Percentiles rank a stretch among this genome's conserved stretches.
phyloP scores from a whole-genome alignment of 2,888 invertebrate genomes.

The Julus scandinavius region DNA sequence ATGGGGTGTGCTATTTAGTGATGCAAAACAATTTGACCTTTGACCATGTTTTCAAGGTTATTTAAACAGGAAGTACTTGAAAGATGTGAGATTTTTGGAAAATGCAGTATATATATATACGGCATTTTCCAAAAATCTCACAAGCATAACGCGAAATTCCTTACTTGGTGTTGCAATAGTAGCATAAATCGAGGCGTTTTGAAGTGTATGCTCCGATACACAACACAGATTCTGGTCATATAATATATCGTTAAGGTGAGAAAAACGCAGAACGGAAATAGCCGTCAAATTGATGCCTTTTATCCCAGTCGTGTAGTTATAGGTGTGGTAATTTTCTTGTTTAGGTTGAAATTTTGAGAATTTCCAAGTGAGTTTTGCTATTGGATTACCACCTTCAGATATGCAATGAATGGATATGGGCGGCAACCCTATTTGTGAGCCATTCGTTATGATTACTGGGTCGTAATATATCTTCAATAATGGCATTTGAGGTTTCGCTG shows the following conservation, averaged over 20 bases:
- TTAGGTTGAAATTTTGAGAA: neutral
- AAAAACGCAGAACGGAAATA: neutral
- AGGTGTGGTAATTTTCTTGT: neutral
- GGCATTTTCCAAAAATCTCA: too few species aligned
- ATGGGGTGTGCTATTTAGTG: too few species aligned
- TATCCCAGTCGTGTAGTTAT: neutral
- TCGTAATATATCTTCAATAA: too few species aligned
- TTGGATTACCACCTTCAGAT: too few species aligned
- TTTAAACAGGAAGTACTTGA: too few species aligned
- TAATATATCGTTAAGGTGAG: neutral
- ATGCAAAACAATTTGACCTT: too few species aligned
- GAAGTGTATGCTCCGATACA: neutral
- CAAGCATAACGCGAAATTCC: too few species aligned
- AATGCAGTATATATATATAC: too few species aligned
- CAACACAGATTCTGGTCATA: neutral
- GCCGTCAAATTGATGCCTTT: neutral
- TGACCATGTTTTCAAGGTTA: too few species aligned
- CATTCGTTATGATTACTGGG: neutral
- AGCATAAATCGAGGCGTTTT: neutral
- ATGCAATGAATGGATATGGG: neutral
- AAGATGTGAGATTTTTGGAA: too few species aligned
- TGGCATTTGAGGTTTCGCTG: neutral
- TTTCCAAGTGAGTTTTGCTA: neutral
- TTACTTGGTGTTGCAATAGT: neutral
- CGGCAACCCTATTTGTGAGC: neutral